A percentile compares a stretch with the other conserved stretches of the same genome.
phyloP scores from a whole-genome alignment of 2,888 invertebrate genomes.

The Eucriotettix oculatus region DNA sequence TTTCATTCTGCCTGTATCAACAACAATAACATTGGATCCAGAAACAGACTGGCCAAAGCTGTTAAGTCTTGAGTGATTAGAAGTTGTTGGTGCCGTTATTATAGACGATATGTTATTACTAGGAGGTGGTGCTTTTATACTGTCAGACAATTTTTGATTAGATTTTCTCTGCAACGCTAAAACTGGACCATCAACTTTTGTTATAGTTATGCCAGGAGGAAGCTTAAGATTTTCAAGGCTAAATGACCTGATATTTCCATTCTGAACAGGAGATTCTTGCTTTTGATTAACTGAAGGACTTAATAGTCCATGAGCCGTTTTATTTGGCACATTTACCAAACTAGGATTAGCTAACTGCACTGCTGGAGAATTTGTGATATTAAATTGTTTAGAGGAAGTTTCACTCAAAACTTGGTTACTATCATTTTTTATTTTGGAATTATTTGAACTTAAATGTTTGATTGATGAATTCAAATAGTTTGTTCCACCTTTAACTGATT shows the following conservation, averaged over 20 bases:
- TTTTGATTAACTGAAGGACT: not conserved
- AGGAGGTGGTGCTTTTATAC: conserved; percentile 10
- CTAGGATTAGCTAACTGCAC: not conserved
- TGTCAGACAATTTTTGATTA: conserved; percentile 20
- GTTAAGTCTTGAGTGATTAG: conserved; percentile 13
- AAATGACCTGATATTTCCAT: conserved; percentile 4
- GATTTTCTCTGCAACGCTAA: conserved; percentile 20
- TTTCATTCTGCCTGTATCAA: conserved; percentile 39
- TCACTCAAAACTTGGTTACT: no score
- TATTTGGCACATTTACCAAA: not conserved
- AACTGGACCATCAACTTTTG: conserved; percentile 40
- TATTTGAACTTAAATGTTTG: no score
- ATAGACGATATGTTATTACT: conserved; percentile 13
- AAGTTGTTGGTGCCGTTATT: conserved; percentile 22
- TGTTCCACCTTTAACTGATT: no score
- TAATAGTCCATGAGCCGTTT: not conserved
- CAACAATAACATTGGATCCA: conserved; percentile 38
- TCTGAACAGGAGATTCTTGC: not conserved
- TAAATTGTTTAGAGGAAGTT: no score
- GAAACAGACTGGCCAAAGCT: conserved; percentile 12
- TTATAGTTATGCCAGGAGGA: conserved; percentile 68
- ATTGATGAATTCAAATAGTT: no score
- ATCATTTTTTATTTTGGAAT: no score
- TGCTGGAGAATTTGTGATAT: no score
- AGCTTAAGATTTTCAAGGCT: conserved; percentile 37